Percentiles rank a stretch among this genome's conserved stretches.
phyloP scores from a whole-genome alignment of 2,113 vertebrate genomes.

The Pelusios castaneus region DNA sequence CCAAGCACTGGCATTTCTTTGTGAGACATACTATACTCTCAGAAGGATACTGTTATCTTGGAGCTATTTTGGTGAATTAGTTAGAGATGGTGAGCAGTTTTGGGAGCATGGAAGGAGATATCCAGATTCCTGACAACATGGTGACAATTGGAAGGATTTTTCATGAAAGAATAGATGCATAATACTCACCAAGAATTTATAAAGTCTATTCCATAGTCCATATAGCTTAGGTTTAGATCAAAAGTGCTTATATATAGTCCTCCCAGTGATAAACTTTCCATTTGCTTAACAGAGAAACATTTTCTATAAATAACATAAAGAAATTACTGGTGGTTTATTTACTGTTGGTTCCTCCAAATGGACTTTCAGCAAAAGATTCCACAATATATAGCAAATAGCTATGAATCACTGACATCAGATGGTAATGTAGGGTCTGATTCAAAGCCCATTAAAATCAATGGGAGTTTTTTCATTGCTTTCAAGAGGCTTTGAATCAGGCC shows the following conservation, averaged over 20 bases:
- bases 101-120: conserved; percentile 62
- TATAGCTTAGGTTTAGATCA: conserved; percentile 61
- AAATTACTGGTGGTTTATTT: conserved; percentile 45
- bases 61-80: conserved; percentile 65
- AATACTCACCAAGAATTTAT: conserved; percentile 56
- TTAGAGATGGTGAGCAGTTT: conserved; percentile 60
- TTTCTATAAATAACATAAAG: conserved; percentile 47
- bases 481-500: neutral
- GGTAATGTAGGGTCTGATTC: neutral
- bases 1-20: neutral
- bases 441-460: neutral
- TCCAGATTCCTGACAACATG: conserved; percentile 58
- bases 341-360: conserved; percentile 26
- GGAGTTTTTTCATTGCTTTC: conserved; percentile 19
- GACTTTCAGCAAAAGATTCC: conserved; percentile 7
- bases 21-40: conserved; percentile 21
- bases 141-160: conserved; percentile 59
- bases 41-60: conserved; percentile 55
- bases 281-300: conserved; percentile 30
- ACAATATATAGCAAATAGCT: conserved; percentile 38
- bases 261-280: conserved; percentile 49
- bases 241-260: conserved; percentile 27
- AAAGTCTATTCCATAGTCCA: conserved; percentile 44
- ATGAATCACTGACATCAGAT: conserved; percentile 43
- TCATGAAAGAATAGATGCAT: conserved; percentile 46